Conservation (phyloP, 2,113 vertebrate genomes). For the Agelaius tricolor region DNA sequence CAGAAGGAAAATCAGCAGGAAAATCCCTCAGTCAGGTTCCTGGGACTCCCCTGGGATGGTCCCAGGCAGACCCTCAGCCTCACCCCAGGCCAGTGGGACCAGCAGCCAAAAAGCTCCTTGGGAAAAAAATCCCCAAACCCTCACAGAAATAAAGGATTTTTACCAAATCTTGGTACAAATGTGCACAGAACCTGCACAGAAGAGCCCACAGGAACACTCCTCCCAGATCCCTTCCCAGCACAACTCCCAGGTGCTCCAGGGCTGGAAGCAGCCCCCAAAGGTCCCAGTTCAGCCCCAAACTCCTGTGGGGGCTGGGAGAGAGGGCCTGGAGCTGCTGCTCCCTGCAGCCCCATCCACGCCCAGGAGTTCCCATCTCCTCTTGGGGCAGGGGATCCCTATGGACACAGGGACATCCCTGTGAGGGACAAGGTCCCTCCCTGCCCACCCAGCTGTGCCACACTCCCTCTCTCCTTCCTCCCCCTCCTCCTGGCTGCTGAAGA, state of each 20-base stretch:
- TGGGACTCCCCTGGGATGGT: fast-evolving
- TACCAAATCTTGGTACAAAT: too few species aligned
- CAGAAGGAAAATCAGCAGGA: not conserved
- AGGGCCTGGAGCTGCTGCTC: not conserved
- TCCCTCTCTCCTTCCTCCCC: not conserved
- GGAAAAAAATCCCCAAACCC: not conserved
- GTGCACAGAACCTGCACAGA: not conserved
- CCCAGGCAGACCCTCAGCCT: not conserved
- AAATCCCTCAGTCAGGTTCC: fast-evolving
- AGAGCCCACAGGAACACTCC: not conserved
- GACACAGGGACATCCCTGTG: not conserved
- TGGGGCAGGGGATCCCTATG: fast-evolving
- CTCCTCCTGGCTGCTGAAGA: not conserved
- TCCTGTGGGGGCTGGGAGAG: not conserved
- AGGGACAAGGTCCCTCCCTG: not conserved
- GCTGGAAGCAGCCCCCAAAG: not conserved
- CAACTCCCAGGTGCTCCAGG: not conserved
- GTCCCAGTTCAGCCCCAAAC: not conserved
- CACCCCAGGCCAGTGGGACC: fast-evolving
- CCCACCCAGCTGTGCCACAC: fast-evolving
- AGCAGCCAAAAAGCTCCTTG: not conserved
- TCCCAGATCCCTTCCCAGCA: not conserved
- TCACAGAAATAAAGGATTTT: not conserved
- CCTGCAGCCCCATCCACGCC: not conserved
- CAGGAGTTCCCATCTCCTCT: not conserved